Evolutionary conservation across 2,888 invertebrate genomes (phyloP).

Genomic region (Ctena decussata): DNA sequence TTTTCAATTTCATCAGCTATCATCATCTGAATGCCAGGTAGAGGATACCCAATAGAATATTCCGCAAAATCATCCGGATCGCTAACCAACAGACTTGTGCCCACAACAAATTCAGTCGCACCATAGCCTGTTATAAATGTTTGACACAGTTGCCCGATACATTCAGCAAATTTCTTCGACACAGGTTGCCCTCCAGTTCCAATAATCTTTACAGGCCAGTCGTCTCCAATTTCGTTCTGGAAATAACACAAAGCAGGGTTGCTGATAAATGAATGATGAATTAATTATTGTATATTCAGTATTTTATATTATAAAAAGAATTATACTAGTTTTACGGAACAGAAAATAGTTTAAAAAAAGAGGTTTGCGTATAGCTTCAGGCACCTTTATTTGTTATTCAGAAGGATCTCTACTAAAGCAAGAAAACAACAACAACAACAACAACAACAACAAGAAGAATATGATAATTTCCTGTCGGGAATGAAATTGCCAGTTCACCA

Average conservation of each 20-base stretch:
- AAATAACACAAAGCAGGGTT: background rate
- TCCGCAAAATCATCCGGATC: background rate
- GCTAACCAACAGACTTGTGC: background rate
- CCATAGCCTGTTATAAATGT: constrained; percentile 12
- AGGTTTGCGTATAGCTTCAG: too few species aligned
- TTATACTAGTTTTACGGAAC: too few species aligned
- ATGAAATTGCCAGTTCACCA: too few species aligned
- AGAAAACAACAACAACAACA: too few species aligned
- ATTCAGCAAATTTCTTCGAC: background rate
- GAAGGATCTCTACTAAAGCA: too few species aligned
- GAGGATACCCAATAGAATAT: background rate
- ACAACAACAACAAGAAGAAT: too few species aligned
- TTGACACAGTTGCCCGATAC: background rate
- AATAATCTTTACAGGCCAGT: constrained; percentile 20
- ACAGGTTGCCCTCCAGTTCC: constrained; percentile 34
- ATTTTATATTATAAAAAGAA: too few species aligned
- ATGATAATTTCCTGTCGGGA: too few species aligned
- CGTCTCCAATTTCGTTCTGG: constrained; percentile 16
- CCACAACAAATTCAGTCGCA: background rate
- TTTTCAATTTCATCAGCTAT: constrained; percentile 22
- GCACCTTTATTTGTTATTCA: too few species aligned
- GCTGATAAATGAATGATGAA: too few species aligned
- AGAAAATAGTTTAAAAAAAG: too few species aligned
- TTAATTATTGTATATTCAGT: too few species aligned
- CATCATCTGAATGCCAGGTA: constrained; percentile 1